These are phyloP conservation scores for Cossypha niveicapilla DNA, from an alignment of 2,797 vertebrate genomes.

Conservation along the genomic window DNA sequence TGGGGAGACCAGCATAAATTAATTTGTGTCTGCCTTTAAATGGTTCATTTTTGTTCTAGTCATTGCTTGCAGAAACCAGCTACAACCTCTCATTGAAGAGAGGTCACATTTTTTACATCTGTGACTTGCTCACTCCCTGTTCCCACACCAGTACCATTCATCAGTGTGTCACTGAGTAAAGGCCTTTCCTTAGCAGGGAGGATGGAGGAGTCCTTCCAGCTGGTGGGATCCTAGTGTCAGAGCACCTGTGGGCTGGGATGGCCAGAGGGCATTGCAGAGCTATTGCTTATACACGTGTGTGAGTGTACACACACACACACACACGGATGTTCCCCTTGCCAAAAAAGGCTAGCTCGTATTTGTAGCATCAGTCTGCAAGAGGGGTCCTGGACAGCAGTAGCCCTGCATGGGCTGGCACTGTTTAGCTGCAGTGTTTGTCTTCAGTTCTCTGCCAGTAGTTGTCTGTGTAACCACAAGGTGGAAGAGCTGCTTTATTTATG, in stretches of 20 bases:
- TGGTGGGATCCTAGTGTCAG: background rate
- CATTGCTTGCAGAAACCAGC: background rate
- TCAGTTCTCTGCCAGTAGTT: background rate
- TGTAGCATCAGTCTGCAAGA: background rate
- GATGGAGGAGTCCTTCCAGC: background rate
- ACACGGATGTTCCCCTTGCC: fast-evolving
- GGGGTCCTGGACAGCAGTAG: fast-evolving
- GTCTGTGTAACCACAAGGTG: constrained; percentile 60
- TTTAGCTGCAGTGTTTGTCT: background rate
- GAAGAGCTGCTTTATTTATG: constrained; percentile 50
- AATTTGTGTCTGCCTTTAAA: background rate
- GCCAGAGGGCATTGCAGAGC: background rate
- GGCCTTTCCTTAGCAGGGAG: background rate
- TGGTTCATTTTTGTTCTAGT: background rate
- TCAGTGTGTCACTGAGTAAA: background rate
- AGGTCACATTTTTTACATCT: fast-evolving
- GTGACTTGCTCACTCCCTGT: background rate
- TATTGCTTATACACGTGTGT: fast-evolving
- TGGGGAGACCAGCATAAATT: background rate
- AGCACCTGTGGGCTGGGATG: background rate
- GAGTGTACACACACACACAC: no score
- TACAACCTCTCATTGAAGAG: background rate
- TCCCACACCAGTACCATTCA: background rate
- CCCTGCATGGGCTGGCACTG: background rate
- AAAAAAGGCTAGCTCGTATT: background rate